These are phyloP conservation scores for Bombus huntii DNA, from an alignment of 1,140 invertebrate genomes.

Conservation along the genomic window DNA sequence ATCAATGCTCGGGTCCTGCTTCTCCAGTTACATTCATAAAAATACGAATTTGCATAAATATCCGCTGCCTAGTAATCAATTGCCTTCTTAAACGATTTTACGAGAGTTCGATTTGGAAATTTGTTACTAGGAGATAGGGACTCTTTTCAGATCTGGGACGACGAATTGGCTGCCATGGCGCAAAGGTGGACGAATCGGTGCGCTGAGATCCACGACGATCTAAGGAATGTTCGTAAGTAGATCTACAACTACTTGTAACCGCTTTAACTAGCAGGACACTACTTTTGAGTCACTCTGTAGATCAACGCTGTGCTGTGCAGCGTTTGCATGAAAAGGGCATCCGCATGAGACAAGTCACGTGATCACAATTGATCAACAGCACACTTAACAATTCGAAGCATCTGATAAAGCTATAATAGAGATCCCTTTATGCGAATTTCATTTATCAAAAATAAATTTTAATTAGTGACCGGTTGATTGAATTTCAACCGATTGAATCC, in stretches of 20 bases:
- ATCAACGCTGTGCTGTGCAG: not conserved
- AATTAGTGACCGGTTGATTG: not conserved
- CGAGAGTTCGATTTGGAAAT: not conserved
- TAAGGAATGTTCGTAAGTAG: constrained; percentile 85
- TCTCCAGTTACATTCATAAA: not conserved
- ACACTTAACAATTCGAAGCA: not conserved
- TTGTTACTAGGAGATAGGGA: not conserved
- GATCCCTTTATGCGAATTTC: not conserved
- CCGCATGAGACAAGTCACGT: not conserved
- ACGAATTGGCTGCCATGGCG: constrained; percentile 90
- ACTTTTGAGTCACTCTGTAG: not conserved
- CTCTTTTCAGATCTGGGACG: constrained; percentile 90
- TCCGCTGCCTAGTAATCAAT: too few species aligned
- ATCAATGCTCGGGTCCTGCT: too few species aligned
- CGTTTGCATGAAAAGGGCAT: not conserved
- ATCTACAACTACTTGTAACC: not conserved
- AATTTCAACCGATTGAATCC: not conserved
- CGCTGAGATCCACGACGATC: constrained; percentile 88
- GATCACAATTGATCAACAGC: not conserved
- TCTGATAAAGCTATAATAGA: not conserved
- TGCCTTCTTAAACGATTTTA: not conserved
- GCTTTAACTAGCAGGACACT: not conserved
- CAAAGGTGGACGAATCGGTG: constrained; percentile 93
- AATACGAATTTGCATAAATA: not conserved
- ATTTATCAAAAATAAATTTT: not conserved